Conservation (phyloP, 2,797 vertebrate species). For the Notolabrus celidotus region DNA sequence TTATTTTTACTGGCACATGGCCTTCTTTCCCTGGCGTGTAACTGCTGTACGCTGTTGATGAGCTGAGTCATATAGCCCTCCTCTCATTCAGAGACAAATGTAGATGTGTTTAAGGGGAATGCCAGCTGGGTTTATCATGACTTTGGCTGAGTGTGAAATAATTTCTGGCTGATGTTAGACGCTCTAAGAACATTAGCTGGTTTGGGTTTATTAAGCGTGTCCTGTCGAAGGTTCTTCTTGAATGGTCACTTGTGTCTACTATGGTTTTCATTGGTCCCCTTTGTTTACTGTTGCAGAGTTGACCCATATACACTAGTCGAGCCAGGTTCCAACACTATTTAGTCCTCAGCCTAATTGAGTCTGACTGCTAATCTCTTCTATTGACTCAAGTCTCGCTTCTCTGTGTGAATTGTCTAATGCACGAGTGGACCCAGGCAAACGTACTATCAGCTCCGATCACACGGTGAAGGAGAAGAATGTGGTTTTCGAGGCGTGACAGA, state of each 20-base stretch:
- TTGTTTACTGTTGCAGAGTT: not conserved
- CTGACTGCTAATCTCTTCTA: conserved; percentile 5
- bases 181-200: not conserved
- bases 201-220: not conserved
- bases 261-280: not conserved
- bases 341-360: conserved; percentile 2
- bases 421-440: conserved; percentile 13
- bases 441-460: conserved; percentile 10
- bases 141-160: not conserved
- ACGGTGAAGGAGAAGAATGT: conserved; percentile 22
- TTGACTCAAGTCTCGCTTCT: conserved; percentile 9
- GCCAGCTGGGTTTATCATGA: not conserved
- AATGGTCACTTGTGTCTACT: not conserved
- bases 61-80: conserved; percentile 3
- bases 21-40: not conserved
- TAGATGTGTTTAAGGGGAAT: conserved; percentile 1
- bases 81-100: not conserved
- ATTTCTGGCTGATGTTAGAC: conserved; percentile 1
- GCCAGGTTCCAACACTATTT: not conserved
- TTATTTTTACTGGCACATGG: conserved; percentile 12
- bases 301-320: not conserved
- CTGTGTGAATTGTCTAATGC: conserved; percentile 21
- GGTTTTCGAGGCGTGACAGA: conserved; percentile 22
- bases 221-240: not conserved
- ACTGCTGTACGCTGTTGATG: conserved; percentile 5